Base-by-base conservation (phyloP, 1,140 invertebrate genomes). In the Papilio polyxenes region DNA sequence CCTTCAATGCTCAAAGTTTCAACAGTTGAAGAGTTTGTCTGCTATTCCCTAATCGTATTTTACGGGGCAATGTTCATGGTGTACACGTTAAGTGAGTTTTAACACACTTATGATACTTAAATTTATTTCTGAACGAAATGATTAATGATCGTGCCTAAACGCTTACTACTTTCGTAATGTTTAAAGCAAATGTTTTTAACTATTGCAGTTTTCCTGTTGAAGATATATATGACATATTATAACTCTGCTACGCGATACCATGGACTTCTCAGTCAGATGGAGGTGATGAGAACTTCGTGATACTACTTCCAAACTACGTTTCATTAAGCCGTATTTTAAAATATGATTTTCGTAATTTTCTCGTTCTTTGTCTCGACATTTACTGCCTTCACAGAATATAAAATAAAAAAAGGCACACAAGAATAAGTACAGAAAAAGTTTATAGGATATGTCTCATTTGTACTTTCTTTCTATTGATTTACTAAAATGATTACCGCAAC, bases 231-330 rank as follows among this genome's bases (percentile, higher is more conserved):
- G 74, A 89, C 85, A 5, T 75, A 81, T 10, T 87, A 81, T 77
- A 85, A 85, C 51, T 88, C 87, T 8, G 84, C 74, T 0, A 84
- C 86, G 48, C 82, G 86, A 8, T 89, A 89, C 65, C 81, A 89
- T 15, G 87, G 85, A 31, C 81, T 90, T 15, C 89, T 89, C 80
- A 87, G 88, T 49, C 87, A 90, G 84, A 87, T 90, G n/a, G 85
- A 90, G 84, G 89, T 89, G 75, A 83, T 53, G 80, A 51, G 11
- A n/a, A 9, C 56, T 59, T 59, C n/a, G 8, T 20, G n/a, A 20
- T 59, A 59, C 5, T 53, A 17, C 15, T 44, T 44, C 51, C 17
- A 53, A 53, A 53, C 15, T 6, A 6, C 6, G 15, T 13, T 17
- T 6, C 15, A 53, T 7, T 17, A 53, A 17, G 5, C 0, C 5